A percentile compares a stretch with the other conserved stretches of the same genome.
These are phyloP conservation scores for Drosophila cracens DNA, from an alignment of 2,888 invertebrate genomes.

Conservation along the genomic window DNA sequence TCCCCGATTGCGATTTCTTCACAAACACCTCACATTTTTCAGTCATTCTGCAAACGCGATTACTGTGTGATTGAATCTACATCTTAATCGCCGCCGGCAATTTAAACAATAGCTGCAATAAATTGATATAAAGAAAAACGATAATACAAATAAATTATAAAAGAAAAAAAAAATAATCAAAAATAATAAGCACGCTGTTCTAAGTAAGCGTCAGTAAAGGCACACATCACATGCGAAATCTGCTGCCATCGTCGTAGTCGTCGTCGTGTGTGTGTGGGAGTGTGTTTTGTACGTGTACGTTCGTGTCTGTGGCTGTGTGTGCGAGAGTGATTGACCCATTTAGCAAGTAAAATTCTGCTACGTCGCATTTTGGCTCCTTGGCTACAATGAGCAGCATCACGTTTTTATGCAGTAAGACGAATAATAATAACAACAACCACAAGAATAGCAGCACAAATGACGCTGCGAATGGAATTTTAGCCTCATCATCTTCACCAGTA, in stretches of 20 bases:
- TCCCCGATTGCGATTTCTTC: conserved; percentile 52
- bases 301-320: conserved; percentile 28
- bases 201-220: conserved; percentile 20
- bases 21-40: conserved; percentile 51
- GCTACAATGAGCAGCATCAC: conserved; percentile 76
- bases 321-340: conserved; percentile 71
- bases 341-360: conserved; percentile 41
- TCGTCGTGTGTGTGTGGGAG: conserved; percentile 23
- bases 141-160: conserved; percentile 25
- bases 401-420: conserved; percentile 74
- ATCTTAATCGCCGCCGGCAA: conserved; percentile 37
- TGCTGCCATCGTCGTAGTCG: background rate
- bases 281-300: conserved; percentile 16
- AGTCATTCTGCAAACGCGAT: conserved; percentile 69
- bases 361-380: conserved; percentile 34
- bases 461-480: conserved; percentile 35
- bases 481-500: conserved; percentile 24
- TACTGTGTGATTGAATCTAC: conserved; percentile 53
- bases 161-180: conserved; percentile 9
- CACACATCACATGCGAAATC: conserved; percentile 55
- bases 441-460: conserved; percentile 47
- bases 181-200: conserved; percentile 31
- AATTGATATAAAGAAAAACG: conserved; percentile 33
- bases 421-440: conserved; percentile 42
- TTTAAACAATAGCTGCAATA: conserved; percentile 5